Conservation (phyloP, 2,113 vertebrate genomes). For the Pholis gunnellus region DNA sequence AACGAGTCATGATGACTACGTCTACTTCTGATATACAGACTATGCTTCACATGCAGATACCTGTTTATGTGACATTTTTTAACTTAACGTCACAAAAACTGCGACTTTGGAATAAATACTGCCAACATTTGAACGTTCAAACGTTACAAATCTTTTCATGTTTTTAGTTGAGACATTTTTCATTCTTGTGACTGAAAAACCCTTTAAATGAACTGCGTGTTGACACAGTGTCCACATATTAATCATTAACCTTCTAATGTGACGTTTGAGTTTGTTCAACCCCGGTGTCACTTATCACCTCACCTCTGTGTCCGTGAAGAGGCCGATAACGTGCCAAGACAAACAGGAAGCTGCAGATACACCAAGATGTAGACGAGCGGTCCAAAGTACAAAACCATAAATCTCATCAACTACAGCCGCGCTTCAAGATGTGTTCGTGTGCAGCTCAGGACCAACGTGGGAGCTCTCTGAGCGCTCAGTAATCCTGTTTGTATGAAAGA, state of each 20-base stretch:
- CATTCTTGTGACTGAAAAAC: background rate
- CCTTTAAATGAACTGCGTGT: no score
- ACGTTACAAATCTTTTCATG: no score
- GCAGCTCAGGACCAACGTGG: background rate
- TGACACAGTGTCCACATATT: background rate
- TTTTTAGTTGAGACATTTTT: background rate
- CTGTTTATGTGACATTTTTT: background rate
- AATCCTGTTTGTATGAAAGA: background rate
- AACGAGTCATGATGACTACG: no score
- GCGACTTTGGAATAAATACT: background rate
- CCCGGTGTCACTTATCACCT: no score
- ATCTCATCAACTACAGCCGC: background rate
- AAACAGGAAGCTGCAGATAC: slow-evolving; percentile 4
- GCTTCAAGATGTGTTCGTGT: background rate
- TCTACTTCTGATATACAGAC: no score
- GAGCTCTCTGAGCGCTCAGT: background rate
- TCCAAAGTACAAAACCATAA: slow-evolving; percentile 12
- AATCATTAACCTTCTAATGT: background rate
- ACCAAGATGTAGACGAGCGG: background rate
- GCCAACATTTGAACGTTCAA: background rate
- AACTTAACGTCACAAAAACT: background rate
- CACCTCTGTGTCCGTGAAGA: background rate
- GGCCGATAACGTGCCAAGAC: background rate
- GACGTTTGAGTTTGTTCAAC: background rate
- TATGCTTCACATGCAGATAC: no score